Conservation (phyloP, 2,797 vertebrate genomes). For the Botia almorhae region DNA sequence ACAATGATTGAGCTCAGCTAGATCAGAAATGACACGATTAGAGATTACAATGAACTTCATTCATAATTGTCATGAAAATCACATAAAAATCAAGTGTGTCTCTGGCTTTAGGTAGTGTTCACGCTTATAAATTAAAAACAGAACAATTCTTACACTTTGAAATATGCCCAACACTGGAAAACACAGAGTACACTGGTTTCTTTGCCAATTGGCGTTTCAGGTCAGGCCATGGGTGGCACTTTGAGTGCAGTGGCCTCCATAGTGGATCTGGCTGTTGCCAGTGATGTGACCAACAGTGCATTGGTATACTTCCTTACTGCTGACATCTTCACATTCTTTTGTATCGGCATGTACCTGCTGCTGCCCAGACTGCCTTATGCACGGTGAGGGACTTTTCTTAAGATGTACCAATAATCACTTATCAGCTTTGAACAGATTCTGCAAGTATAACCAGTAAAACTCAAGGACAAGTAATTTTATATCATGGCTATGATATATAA, state of each 20-base stretch:
- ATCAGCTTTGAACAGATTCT: too few species aligned
- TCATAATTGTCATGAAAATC: too few species aligned
- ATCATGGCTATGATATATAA: background rate
- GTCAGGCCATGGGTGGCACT: slow-evolving; percentile 96
- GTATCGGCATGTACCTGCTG: slow-evolving; percentile 86
- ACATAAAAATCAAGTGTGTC: too few species aligned
- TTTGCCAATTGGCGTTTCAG: slow-evolving; percentile 66
- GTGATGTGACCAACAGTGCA: slow-evolving; percentile 84
- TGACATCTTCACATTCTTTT: slow-evolving; percentile 87
- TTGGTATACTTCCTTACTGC: slow-evolving; percentile 92
- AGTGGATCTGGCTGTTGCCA: slow-evolving; percentile 81
- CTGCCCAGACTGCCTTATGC: slow-evolving; percentile 87
- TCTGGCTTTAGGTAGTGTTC: background rate
- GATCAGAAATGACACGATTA: too few species aligned
- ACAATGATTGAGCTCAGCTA: too few species aligned
- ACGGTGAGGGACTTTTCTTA: slow-evolving; percentile 75
- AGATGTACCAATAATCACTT: background rate
- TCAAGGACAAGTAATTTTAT: background rate
- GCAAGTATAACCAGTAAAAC: too few species aligned
- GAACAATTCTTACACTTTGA: background rate
- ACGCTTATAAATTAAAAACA: background rate
- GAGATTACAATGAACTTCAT: too few species aligned
- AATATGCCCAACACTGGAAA: background rate
- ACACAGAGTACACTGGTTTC: background rate
- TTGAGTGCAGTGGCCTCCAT: slow-evolving; percentile 88